Percentiles rank a stretch among this genome's conserved stretches.
Conservation (phyloP, 2,888 invertebrate genomes). For the Mayetiola destructor region DNA sequence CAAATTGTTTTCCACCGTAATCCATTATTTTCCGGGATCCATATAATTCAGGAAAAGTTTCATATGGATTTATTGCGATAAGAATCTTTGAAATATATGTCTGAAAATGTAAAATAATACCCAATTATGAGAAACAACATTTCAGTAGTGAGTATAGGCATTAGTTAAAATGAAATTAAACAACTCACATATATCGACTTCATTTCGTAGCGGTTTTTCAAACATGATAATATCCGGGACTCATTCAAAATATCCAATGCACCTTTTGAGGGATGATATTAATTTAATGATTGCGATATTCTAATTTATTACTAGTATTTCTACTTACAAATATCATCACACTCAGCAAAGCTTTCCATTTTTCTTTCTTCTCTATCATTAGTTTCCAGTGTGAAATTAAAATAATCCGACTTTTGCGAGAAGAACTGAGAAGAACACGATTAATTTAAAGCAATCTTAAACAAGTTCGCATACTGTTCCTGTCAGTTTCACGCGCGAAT, state of each 20-base stretch:
- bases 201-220: not conserved
- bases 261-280: not conserved
- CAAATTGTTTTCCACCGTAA: not conserved
- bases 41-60: not conserved
- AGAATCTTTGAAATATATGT: not conserved
- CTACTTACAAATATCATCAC: not conserved
- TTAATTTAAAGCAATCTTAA: too few relatives aligned
- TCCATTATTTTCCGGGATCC: not conserved
- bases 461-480: too few relatives aligned
- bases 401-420: too few relatives aligned
- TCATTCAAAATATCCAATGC: not conserved
- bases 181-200: not conserved
- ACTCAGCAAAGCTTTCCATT: too few relatives aligned
- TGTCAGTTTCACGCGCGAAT: too few relatives aligned
- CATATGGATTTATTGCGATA: not conserved
- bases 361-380: too few relatives aligned
- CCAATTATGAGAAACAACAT: not conserved
- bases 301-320: not conserved
- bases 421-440: too few relatives aligned
- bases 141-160: not conserved
- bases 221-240: not conserved
- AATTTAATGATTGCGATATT: not conserved
- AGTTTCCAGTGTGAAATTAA: too few relatives aligned
- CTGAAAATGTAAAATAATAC: not conserved
- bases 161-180: not conserved